These are phyloP conservation scores for Rhodinocichla rosea DNA, from an alignment of 2,113 vertebrate species.

Conservation along the genomic window DNA sequence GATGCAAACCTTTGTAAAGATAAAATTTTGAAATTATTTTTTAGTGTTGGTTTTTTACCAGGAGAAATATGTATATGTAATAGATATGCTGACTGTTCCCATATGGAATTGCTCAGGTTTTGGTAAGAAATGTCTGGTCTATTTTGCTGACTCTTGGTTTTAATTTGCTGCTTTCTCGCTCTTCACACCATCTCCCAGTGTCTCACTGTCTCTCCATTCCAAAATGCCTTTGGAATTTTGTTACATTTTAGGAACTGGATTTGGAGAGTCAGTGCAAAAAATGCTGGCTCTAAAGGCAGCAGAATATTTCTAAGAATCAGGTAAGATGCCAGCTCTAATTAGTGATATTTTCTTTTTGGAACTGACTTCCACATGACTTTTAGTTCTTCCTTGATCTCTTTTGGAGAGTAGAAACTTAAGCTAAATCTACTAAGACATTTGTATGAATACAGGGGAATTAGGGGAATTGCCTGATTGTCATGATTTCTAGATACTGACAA, in stretches of 20 bases:
- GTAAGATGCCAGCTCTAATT: not conserved
- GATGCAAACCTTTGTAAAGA: not conserved
- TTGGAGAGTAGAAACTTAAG: not conserved
- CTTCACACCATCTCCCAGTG: not conserved
- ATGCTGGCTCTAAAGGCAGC: not conserved
- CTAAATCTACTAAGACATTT: not conserved
- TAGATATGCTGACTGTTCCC: not conserved
- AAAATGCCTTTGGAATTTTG: not conserved
- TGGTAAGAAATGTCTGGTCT: not conserved
- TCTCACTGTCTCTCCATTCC: too few species aligned
- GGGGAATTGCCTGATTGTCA: not conserved
- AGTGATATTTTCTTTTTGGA: not conserved
- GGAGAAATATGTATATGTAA: not conserved
- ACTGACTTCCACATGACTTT: not conserved
- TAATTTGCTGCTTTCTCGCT: not conserved
- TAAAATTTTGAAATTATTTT: not conserved
- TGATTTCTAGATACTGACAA: not conserved
- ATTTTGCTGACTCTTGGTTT: not conserved
- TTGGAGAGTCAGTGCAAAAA: conserved; percentile 16
- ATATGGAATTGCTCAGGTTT: not conserved
- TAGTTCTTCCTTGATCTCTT: not conserved
- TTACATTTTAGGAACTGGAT: not conserved
- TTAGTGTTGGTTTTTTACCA: not conserved
- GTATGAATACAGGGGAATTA: not conserved
- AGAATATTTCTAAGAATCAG: not conserved